Conservation (phyloP, 2,797 vertebrate genomes). For the Sebastes hopkinsi region DNA sequence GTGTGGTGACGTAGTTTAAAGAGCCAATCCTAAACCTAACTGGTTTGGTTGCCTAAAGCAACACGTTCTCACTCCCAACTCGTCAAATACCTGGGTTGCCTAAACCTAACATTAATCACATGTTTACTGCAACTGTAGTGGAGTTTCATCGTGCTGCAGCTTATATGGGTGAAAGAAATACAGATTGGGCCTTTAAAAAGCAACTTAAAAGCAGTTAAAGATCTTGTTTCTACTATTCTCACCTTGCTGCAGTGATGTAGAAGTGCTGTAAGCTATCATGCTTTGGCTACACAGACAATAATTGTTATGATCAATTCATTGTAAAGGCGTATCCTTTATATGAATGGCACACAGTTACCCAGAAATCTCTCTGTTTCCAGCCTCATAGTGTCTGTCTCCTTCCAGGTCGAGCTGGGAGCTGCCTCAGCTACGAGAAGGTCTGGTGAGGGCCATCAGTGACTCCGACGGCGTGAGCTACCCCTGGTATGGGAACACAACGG, state of each 20-base stretch:
- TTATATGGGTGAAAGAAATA: neutral
- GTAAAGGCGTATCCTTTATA: neutral
- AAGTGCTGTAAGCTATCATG: neutral
- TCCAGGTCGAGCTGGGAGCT: slow-evolving; percentile 98
- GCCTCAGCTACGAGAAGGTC: slow-evolving; percentile 92
- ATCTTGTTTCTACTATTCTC: neutral
- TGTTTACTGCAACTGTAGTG: neutral
- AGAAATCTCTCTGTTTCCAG: neutral
- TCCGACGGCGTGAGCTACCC: slow-evolving; percentile 98
- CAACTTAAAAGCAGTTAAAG: neutral
- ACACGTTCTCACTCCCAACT: too few relatives aligned
- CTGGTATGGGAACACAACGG: slow-evolving; percentile 98
- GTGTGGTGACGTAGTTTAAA: neutral
- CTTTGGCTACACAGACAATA: neutral
- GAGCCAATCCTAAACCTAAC: neutral
- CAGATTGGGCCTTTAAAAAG: neutral
- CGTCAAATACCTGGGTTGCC: too few relatives aligned
- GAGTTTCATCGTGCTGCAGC: neutral
- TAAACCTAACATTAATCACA: neutral
- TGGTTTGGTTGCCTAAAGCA: too few relatives aligned
- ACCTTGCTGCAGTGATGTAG: neutral
- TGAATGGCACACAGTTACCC: neutral
- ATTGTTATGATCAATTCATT: neutral
- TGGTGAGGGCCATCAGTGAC: slow-evolving; percentile 97
- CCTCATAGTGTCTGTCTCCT: slow-evolving; percentile 3